Evolutionary conservation across 2,113 vertebrate species (phyloP), one percentile per base, ranked within the genome.

Genomic region (Trichomycterus rosablanca): DNA sequence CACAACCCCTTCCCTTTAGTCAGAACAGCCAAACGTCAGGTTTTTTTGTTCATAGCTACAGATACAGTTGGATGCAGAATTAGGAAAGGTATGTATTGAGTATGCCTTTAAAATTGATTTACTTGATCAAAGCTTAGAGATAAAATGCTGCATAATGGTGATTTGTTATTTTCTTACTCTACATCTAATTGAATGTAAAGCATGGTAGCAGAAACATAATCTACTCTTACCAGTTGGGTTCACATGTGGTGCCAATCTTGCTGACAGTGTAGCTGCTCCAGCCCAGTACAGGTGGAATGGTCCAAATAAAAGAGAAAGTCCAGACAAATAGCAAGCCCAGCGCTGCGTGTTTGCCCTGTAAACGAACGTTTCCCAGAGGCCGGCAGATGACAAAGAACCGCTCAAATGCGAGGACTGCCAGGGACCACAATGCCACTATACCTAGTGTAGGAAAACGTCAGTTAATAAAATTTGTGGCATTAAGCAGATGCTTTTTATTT

Each of bases 211-310:
- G 12, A 32, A 49, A 55, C 11, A n/a, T 4, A 45, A 2, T 14
- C 51, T 10, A 16, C 3, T 1, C 91, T 90, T 82, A 95, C 93
- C 91, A 95, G 80, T 94, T 92, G 0, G 90, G 93, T 72, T 95
- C 93, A 75, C 93, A 95, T 11, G 91, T 94, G 58, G 93, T 95
- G 46, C 92, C 92, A 23, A 94, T 94, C 80, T 87, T 91, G 84
- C 91, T 95, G 61, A 88, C 73, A 0, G 89, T 92, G 72, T 94
- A 94, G 78, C 90, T 93, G 86, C 90, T 92, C 92, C 93, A 95
- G 10, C 91, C 93, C 74, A 91, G 65, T 8, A 85, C 80, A 0
- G 93, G 93, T 40, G 89, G 92, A 43, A 93, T 79, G 46, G 92
- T 93, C 84, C 93, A 95, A 68, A 93, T 67, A 68, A 95, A 91